A percentile compares a stretch with the other conserved stretches of the same genome.
Conservation (phyloP, 2,888 invertebrate species). For the Julus scandinavius region DNA sequence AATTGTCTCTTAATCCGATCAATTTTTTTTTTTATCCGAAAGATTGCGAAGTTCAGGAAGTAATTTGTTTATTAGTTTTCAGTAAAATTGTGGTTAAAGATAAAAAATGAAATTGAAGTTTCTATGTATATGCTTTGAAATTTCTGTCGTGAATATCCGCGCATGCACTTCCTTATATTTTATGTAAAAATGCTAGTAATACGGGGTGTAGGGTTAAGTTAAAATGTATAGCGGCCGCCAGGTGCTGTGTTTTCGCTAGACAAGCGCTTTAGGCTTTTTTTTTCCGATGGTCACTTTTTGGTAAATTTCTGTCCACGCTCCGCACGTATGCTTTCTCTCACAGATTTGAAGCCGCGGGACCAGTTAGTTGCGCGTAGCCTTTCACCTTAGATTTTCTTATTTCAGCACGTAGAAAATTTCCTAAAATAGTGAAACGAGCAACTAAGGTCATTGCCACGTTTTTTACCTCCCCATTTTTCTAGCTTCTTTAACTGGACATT, state of each 20-base stretch:
- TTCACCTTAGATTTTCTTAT: slow-evolving; percentile 21
- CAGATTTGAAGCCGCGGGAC: slow-evolving; percentile 26
- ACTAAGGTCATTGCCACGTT: slow-evolving; percentile 48
- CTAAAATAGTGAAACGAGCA: slow-evolving; percentile 40
- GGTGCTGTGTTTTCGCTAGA: neutral
- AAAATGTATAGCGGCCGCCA: neutral
- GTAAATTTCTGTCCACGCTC: neutral
- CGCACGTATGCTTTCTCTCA: slow-evolving; percentile 19
- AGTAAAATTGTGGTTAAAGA: neutral
- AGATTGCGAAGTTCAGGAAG: neutral
- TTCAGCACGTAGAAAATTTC: neutral
- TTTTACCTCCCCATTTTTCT: neutral
- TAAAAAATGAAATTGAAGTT: neutral
- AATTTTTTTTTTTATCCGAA: neutral
- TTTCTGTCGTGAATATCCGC: neutral
- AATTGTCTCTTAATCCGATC: neutral
- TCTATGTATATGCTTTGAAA: neutral
- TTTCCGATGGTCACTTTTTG: neutral
- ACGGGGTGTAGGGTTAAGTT: neutral
- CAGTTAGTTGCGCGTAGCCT: neutral
- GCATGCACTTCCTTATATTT: slow-evolving; percentile 25
- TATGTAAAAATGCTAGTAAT: slow-evolving; percentile 1
- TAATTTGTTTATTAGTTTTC: slow-evolving; percentile 12
- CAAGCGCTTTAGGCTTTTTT: neutral
- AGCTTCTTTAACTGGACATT: slow-evolving; percentile 46